Conservation (phyloP, 2,888 invertebrate species). For the Eupithecia abbreviata region DNA sequence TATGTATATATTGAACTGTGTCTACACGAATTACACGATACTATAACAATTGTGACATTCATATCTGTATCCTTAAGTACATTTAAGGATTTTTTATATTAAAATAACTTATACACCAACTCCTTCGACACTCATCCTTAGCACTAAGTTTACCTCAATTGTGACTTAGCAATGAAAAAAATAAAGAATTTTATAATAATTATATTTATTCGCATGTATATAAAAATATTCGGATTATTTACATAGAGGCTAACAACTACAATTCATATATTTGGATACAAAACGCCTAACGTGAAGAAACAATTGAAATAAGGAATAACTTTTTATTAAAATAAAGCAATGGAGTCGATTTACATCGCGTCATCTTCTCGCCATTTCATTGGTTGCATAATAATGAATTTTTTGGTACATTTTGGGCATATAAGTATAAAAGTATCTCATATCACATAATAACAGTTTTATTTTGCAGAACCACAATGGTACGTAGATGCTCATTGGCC, state of each 20-base stretch:
- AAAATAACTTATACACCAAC: too few relatives aligned
- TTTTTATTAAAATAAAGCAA: background rate
- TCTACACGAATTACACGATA: too few relatives aligned
- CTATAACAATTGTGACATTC: too few relatives aligned
- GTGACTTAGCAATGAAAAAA: background rate
- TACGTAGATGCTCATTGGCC: background rate
- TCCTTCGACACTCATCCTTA: too few relatives aligned
- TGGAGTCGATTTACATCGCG: background rate
- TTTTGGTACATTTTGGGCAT: background rate
- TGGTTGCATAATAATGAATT: background rate
- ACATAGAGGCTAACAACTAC: conserved; percentile 1
- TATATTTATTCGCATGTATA: conserved; percentile 15
- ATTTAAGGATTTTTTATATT: too few relatives aligned
- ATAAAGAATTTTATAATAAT: background rate
- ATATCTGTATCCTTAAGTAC: too few relatives aligned
- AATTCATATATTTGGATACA: conserved; percentile 22
- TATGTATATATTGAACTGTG: too few relatives aligned
- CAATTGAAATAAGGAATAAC: background rate
- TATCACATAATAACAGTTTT: background rate
- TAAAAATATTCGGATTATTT: conserved; percentile 23
- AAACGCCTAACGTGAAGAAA: background rate
- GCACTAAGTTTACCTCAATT: background rate
- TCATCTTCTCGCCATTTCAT: background rate
- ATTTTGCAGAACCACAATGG: background rate
- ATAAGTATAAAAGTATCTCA: background rate